Evolutionary conservation across 2,113 vertebrate species (phyloP).

Genomic region (Brachyistius frenatus): DNA sequence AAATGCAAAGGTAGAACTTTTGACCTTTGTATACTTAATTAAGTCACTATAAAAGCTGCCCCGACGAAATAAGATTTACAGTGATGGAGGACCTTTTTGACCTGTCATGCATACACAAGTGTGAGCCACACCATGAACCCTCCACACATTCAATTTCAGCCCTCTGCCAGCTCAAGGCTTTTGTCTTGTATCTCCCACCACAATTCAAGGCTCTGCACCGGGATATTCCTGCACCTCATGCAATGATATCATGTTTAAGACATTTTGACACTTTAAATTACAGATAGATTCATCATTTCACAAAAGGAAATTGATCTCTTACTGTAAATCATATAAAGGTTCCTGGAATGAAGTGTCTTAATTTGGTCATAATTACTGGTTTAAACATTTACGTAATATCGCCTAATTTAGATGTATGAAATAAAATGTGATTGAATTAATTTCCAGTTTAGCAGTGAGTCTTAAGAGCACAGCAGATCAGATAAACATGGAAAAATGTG

Average conservation of each 20-base stretch:
- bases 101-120: conserved; percentile 42
- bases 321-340: background rate
- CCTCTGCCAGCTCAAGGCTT: conserved; percentile 32
- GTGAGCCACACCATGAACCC: background rate
- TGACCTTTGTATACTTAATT: conserved; percentile 60
- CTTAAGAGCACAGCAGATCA: too few relatives aligned
- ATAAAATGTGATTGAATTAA: too few relatives aligned
- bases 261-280: background rate
- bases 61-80: conserved; percentile 41
- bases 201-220: background rate
- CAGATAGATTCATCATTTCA: background rate
- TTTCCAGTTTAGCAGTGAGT: background rate
- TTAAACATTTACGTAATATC: too few relatives aligned
- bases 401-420: too few relatives aligned
- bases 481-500: too few relatives aligned
- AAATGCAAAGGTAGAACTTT: conserved; percentile 53
- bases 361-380: too few relatives aligned
- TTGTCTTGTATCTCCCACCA: conserved; percentile 11
- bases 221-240: background rate
- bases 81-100: conserved; percentile 44
- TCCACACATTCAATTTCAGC: conserved; percentile 30
- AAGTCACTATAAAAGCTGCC: conserved; percentile 38
- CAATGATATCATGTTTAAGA: background rate
- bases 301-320: background rate
- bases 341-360: background rate